Evolutionary conservation across 92 coral and sea anemone genomes (phyloP), one percentile per base, ranked within the genome.

Genomic region (Zoanthus sociatus): DNA sequence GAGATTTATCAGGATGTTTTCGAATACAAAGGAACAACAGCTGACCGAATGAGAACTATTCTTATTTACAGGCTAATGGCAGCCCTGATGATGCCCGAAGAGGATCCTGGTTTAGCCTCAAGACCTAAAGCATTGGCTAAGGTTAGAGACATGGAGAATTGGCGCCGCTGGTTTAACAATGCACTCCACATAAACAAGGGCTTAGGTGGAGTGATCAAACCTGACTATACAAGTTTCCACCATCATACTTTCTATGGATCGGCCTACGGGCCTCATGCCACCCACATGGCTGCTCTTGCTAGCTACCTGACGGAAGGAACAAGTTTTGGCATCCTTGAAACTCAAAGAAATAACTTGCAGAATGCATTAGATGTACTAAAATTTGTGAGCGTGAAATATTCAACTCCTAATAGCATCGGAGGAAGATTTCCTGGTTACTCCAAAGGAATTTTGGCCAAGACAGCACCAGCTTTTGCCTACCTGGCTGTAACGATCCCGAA

Each of bases 181-280:
- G 12, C 21, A 12, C 26, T 37, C 13, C 21, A 37, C 2, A 17
- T 42, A 16, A 32, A 73, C 15, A 73, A 33, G 17, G 96, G 87
- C 0, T 42, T 91, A 1, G 90, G 78, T 0, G 96, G 92, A 12
- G 20, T 92, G 15, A 56, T 91, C 16, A 93, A 93, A 73, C 93
- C 96, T 14, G 96, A 93, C 60, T 91, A n/a, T 66, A 73, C 92
- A 12, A 86, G 82, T 6, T 93, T 89, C 53, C 94, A 91, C 61
- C 94, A 93, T 88, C 83, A 86, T 67, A n/a, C 74, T 16, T 93
- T 81, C 84, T 93, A 93, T 70, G 96, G 89, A 7, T 53, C 89
- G 17, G 92, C 93, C 9, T 93, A 93, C 76, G 82, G 86, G 10
- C 94, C 96, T 0, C 71, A 70, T 7, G 96, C 96, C 46, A 54